Base-by-base conservation (phyloP, 1,140 invertebrate genomes). In the Meloidogyne floridensis region DNA sequence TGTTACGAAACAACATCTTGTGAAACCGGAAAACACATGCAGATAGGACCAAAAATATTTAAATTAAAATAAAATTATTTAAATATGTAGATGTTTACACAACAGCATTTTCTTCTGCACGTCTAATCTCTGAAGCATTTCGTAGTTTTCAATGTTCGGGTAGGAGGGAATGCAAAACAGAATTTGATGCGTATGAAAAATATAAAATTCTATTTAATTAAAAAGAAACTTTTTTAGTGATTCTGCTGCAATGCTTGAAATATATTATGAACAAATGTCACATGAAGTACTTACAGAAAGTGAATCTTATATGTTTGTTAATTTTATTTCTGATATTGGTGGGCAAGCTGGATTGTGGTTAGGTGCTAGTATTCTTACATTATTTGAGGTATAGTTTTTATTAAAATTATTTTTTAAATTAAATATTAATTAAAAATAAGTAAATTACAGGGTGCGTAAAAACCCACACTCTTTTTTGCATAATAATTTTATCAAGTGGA, bases 191-290 rank as follows among this genome's bases (percentile, higher is more conserved):
- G 83, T 84, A 79, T 69, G 80, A 18, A 8, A 72, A 15, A 51
- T 47, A 13, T 80, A 51, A n/a, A 80, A 56, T 78, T 51, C 56
- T 13, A 32, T 72, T 15, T 72, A 75, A 10, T 32, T 20, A 2
- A 43, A n/a, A 75, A 74, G 13, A 74, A 32, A 1, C 32, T 11
- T 47, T 11, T 11, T 71, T 74, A 87, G 86, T 8, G 73, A 84
- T 69, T 84, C 77, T 18, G 80, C 84, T 15, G 83, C 84, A 11
- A 86, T 89, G 87, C 71, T 89, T 13, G 88, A 89, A 83, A 87
- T 89, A 51, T 89, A 90, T 72, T 89, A 89, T 73, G 88, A 89
- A 77, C 88, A 90, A 75, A 90, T 90, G 89, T 87, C 82, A 59
- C 89, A 86, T 70, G 88, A 89, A 86, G 77, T 85, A 47, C 74